Evolutionary conservation across 2,888 invertebrate species (phyloP), one percentile per base, ranked within the genome.

Genomic region (Lampropteryx suffumata): DNA sequence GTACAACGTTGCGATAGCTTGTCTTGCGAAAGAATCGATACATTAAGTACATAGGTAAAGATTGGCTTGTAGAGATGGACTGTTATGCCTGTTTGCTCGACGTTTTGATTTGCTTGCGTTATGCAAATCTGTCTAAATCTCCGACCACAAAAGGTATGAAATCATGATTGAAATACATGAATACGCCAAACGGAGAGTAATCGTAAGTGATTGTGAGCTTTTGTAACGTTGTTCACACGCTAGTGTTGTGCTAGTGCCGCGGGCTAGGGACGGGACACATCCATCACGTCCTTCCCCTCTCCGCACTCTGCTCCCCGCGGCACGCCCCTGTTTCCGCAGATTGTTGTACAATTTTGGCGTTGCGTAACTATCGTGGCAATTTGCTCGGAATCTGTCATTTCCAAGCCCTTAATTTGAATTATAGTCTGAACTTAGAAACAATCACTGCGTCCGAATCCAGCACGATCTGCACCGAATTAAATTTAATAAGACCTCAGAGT

Each of bases 141-240:
- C 33, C 41, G 44, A 41, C 51, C 40, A 45, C 60, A 51, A 57
- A 56, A 50, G 69, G 54, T 56, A 51, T 35, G 56, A 57, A 64
- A 60, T 65, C 69, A 71, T 71, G 69, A 70, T 69, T 71, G 64
- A 62, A 69, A 66, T 61, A 71, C 67, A 71, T 70, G 65, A 65
- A 63, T 67, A 53, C 59, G 62, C 69, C 73, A 63, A 72, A 70
- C 67, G 56, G 60, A 66, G 72, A 65, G 67, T 73, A 71, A 73
- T 71, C 66, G 56, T 69, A 65, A 65, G 62, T 61, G 68, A 62
- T 63, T 61, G 64, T 64, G 63, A 69, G 58, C 59, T 55, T 61
- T 59, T 56, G 58, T 57, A 61, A 58, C 46, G 46, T 43, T 52
- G 69, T 72, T 72, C 71, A 71, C 71, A 71, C 72, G 71, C 58